A percentile compares a stretch with the other conserved stretches of the same genome.
Conservation (phyloP, 1,140 invertebrate species). For the Zaprionus ghesquierei region DNA sequence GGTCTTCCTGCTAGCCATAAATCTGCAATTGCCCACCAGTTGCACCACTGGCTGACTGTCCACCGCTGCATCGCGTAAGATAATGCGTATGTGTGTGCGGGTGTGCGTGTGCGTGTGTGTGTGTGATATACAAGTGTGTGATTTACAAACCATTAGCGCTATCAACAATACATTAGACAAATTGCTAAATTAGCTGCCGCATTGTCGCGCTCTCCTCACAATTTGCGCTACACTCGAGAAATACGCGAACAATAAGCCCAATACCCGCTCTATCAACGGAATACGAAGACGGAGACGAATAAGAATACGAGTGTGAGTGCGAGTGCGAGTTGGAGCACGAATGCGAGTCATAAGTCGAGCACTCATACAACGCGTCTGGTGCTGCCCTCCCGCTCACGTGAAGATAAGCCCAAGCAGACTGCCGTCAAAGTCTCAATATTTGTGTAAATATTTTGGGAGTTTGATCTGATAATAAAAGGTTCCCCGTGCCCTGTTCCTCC, state of each 20-base stretch:
- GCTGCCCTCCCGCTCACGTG: neutral
- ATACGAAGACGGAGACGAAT: neutral
- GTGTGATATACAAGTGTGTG: conserved; percentile 36
- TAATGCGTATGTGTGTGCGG: conserved; percentile 15
- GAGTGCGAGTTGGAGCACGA: neutral
- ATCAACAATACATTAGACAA: conserved; percentile 75
- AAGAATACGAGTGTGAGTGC: neutral
- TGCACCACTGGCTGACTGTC: conserved; percentile 7
- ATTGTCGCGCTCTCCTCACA: conserved; percentile 33
- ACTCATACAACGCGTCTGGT: conserved; percentile 13
- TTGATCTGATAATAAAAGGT: conserved; percentile 52
- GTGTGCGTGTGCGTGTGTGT: conserved; percentile 12
- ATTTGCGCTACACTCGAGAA: conserved; percentile 29
- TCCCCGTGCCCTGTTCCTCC: neutral
- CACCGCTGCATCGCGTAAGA: conserved; percentile 20
- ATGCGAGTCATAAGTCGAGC: neutral
- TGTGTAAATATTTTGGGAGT: conserved; percentile 44
- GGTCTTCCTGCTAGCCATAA: conserved; percentile 36
- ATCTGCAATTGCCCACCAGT: conserved; percentile 30
- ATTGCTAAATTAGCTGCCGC: conserved; percentile 73
- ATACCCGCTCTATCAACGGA: conserved; percentile 6
- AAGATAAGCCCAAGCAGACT: conserved; percentile 26
- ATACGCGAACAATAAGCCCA: conserved; percentile 11
- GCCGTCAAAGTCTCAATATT: conserved; percentile 35
- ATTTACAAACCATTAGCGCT: conserved; percentile 75